Percentiles rank a stretch among this genome's conserved stretches.
Evolutionary conservation across 37 sponge, comb jelly and placozoan species (phyloP).

Genomic region (Agelas oroides): DNA sequence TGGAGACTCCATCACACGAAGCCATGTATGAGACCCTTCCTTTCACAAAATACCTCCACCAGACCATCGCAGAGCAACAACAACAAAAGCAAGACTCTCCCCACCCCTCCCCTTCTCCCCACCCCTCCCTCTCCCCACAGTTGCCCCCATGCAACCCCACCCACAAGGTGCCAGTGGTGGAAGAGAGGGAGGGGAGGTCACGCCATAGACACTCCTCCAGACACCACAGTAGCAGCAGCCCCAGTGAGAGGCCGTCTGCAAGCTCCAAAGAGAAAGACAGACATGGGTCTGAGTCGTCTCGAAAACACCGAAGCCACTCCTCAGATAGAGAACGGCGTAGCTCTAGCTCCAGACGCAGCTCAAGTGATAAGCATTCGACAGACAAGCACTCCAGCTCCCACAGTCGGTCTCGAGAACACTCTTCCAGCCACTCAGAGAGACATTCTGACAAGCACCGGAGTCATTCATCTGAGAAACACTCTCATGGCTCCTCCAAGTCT

Average conservation of each 20-base stretch:
- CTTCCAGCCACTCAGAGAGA: constrained; percentile 18
- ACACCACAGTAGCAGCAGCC: too few species aligned
- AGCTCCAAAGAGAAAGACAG: not conserved
- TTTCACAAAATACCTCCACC: not conserved
- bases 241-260: not conserved
- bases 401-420: not conserved
- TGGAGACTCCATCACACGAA: not conserved
- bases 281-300: not conserved
- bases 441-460: not conserved
- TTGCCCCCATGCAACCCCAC: constrained; percentile 3
- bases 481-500: constrained; percentile 12
- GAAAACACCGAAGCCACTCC: not conserved
- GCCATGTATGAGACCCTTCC: constrained; percentile 20
- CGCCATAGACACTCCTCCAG: too few species aligned
- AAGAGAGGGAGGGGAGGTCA: too few species aligned
- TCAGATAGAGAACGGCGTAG: not conserved
- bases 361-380: constrained; percentile 12
- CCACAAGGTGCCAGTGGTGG: too few species aligned
- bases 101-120: not conserved
- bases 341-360: constrained; percentile 1
- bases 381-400: not conserved
- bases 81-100: too few species aligned
- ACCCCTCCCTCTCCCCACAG: not conserved
- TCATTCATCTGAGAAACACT: constrained; percentile 3
- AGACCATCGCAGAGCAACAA: not conserved